Evolutionary conservation across 2,797 vertebrate genomes (phyloP), one percentile per base, ranked within the genome.

Genomic region (Rhodeus uyekii): DNA sequence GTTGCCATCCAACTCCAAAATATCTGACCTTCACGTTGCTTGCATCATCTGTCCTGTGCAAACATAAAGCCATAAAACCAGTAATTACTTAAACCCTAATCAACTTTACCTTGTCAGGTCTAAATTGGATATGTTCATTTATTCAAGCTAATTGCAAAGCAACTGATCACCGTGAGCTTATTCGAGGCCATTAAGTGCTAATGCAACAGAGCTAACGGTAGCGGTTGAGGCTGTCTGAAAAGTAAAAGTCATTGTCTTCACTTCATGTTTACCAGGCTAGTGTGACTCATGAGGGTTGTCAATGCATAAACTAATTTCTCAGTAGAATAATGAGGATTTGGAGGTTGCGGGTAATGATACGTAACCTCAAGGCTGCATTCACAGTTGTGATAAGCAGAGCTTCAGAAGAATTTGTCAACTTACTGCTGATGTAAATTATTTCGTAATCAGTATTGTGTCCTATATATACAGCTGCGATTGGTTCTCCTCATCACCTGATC

Each of bases 81-180:
- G 19, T 29, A 73, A 58, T 78, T 73, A 50, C 24, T 8, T 16
- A 77, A 69, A 44, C 24, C 36, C 55, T 65, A 81, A 77, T 77
- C 8, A 82, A 73, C 67, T 72, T 58, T 32, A 60, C 19, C 60
- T 46, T 75, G 65, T 78, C 50, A 38, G 46, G 39, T 74, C 53
- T 78, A 74, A 78, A 84, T 74, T 60, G 27, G 67, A 74, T 61
- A 58, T 71, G 32, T 46, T 82, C 22, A 69, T 72, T 53, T 64
- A 53, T 73, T 82, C 68, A 44, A 46, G 61, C 36, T 73, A 67
- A 85, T 78, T 78, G 48, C 67, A 48, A 18, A 22, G 60, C 55
- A 58, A 81, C 75, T 73, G 67, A 44, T 73, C 58, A 80, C 50
- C 19, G 18, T 53, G 29, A 44, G 65, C n/a, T 71, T 58, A 38